Percentiles rank a stretch among this genome's conserved stretches.
Conservation (phyloP, 2,113 vertebrate genomes). For the Pelecanus crispus region DNA sequence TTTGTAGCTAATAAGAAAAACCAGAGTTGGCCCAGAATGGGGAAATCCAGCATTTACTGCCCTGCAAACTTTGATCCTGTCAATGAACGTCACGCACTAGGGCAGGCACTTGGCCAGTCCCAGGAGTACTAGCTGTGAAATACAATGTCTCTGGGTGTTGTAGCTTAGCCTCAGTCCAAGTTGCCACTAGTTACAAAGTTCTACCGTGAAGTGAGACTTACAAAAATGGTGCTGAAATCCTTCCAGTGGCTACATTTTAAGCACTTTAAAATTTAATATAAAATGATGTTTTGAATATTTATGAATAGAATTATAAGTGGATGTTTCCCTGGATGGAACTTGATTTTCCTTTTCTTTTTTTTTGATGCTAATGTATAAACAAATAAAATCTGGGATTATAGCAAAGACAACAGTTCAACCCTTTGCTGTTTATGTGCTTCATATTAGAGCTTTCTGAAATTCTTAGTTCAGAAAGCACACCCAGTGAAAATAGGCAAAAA, state of each 20-base stretch:
- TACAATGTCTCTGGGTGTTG: neutral
- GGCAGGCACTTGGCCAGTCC: neutral
- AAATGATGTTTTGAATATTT: neutral
- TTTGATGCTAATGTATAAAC: neutral
- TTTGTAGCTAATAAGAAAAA: neutral
- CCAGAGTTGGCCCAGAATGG: neutral
- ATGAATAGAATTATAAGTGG: neutral
- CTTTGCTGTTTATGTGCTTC: neutral
- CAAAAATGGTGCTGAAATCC: neutral
- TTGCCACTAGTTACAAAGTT: neutral
- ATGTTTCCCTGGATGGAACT: neutral
- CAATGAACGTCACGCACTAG: neutral
- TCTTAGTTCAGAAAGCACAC: neutral
- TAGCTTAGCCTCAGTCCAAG: neutral
- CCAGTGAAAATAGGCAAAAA: conserved; percentile 16
- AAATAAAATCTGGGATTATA: neutral
- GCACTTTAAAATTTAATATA: neutral
- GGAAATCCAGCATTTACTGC: neutral
- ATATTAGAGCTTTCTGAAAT: neutral
- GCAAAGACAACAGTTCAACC: neutral
- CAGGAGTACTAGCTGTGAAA: neutral
- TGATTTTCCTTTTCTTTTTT: neutral
- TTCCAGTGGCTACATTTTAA: neutral
- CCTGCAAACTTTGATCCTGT: neutral
- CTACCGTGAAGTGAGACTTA: neutral